phyloP scores from a whole-genome alignment of 1,140 invertebrate species.

The Zaprionus kolodkinae region DNA sequence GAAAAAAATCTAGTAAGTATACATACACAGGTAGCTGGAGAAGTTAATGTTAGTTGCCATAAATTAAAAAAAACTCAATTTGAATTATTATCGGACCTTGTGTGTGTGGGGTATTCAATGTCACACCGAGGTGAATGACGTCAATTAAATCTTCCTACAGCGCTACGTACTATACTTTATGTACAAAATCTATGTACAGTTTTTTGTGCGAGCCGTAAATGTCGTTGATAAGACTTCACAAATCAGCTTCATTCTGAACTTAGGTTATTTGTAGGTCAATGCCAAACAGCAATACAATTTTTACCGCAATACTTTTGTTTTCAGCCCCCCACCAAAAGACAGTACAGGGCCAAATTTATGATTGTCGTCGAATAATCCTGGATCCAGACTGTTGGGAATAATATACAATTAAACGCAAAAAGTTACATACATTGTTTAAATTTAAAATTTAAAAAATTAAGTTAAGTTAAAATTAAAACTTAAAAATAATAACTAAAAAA shows the following conservation, averaged over 20 bases:
- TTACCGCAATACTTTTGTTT: neutral
- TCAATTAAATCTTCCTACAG: constrained; percentile 38
- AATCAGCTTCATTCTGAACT: constrained; percentile 2
- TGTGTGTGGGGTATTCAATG: constrained; percentile 46
- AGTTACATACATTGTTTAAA: neutral
- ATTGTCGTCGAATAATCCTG: neutral
- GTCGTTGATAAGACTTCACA: constrained; percentile 16
- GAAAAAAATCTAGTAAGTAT: neutral
- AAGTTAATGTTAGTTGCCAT: neutral
- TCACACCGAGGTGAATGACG: constrained; percentile 62
- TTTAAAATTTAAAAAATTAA: neutral
- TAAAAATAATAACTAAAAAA: neutral
- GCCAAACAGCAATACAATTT: neutral
- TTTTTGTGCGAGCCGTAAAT: constrained; percentile 12
- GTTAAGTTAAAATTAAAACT: neutral
- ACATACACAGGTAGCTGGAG: neutral
- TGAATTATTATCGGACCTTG: constrained; percentile 13
- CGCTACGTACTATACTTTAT: constrained; percentile 7
- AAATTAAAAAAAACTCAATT: constrained; percentile 7
- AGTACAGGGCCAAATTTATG: neutral
- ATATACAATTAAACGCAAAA: neutral
- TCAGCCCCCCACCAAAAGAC: neutral
- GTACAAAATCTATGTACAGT: neutral
- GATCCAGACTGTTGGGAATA: neutral
- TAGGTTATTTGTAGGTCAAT: constrained; percentile 43